Base-by-base conservation (phyloP, 2,797 vertebrate species). In the Rhinogobio ventralis region DNA sequence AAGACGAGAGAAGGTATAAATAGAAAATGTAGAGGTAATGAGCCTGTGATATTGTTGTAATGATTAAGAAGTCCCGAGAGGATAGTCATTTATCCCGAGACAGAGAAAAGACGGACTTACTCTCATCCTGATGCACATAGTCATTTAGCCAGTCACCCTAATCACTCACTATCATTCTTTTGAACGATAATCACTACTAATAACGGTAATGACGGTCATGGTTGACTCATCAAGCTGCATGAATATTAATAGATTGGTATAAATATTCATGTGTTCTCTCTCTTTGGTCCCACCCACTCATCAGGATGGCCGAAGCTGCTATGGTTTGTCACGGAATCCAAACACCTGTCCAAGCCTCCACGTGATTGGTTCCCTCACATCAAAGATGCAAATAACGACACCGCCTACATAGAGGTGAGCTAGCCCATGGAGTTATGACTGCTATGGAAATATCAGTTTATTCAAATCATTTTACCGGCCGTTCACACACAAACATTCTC, bases 351-450 rank as follows among this genome's bases (percentile, higher is more conserved):
- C 81, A 99, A 99, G 86, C 97, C 98, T 0, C 98, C 98, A 83
- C 95, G 98, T 89, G 98, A 99, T 88, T 99, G 98, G 98, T 99
- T 99, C 91, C 98, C 98, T 53, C 98, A 98, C 93, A 98, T 99
- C 93, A 99, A 99, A 88, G 98, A 99, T 79, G 98, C 97, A 25
- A 99, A 99, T 91, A 99, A 97, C 0, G 98, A 99, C 95, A 99
- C 98, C 0, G 98, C 98, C 10, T 99, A 99, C 91, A 99, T 99
- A 67, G 98, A 99, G 96, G 98, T 99, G 90, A 93, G 39, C 17
- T 7, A 14, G 17, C 14, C 13, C 30, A 11, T 45, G 23, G 25
- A 62, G 53, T 30, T 20, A 8, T 20, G 66, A 55, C 57, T 3
- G 72, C 39, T 49, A 75, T 75, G 62, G 25, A 88, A 66, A 39